phyloP scores from a whole-genome alignment of 2,797 vertebrate species.

The Periparus ater region DNA sequence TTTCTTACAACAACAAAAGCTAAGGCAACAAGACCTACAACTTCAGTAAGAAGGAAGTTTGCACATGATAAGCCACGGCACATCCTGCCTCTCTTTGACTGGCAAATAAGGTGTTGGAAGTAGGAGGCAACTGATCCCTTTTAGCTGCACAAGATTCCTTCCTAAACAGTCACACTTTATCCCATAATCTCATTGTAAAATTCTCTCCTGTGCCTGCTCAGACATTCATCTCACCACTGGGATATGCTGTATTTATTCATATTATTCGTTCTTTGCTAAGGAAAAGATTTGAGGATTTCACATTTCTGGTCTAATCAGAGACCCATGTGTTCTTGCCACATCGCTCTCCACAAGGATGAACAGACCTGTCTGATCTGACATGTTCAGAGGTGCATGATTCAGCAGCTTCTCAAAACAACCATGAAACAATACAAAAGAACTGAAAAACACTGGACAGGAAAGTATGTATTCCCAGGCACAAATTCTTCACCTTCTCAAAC shows the following conservation, averaged over 20 bases:
- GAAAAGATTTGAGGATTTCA: neutral
- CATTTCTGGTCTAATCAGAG: neutral
- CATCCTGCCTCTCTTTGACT: neutral
- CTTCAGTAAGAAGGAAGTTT: neutral
- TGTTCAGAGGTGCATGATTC: neutral
- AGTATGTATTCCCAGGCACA: neutral
- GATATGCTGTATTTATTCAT: neutral
- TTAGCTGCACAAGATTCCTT: neutral
- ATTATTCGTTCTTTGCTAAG: neutral
- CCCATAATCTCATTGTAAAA: neutral
- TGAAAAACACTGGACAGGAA: neutral
- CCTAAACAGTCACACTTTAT: neutral
- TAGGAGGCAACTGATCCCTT: neutral
- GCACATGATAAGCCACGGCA: neutral
- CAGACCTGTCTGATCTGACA: neutral
- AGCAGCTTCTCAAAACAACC: neutral
- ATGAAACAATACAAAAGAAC: neutral
- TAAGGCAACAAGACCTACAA: neutral
- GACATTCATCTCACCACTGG: rapidly evolving
- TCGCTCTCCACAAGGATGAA: neutral
- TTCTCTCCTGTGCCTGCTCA: neutral
- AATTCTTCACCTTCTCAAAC: neutral
- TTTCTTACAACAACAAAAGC: neutral
- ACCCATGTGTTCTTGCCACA: neutral
- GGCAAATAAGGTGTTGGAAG: neutral